Percentiles rank a stretch among this genome's conserved stretches.
Evolutionary conservation across 2,888 invertebrate species (phyloP).

Genomic region (Plusia festucae): DNA sequence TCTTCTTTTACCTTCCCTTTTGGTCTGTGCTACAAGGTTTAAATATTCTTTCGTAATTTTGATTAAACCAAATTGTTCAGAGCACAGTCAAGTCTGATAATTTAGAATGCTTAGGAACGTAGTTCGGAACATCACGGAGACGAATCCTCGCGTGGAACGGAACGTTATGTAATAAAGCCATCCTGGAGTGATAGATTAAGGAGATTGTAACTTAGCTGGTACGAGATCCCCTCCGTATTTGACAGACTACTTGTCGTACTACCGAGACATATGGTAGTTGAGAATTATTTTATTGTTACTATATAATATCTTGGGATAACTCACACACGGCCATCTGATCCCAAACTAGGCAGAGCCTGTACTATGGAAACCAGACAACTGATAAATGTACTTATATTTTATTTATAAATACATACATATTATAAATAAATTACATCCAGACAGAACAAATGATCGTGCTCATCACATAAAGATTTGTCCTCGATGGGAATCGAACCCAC

Average conservation of each 20-base stretch:
- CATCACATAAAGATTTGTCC: too few species aligned
- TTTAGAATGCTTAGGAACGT: slow-evolving; percentile 52
- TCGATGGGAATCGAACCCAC: too few species aligned
- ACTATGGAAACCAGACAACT: too few species aligned
- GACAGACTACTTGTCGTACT: slow-evolving; percentile 48
- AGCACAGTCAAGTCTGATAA: slow-evolving; percentile 42
- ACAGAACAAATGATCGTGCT: too few species aligned
- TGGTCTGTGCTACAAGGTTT: slow-evolving; percentile 9
- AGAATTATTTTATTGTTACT: slow-evolving; percentile 17
- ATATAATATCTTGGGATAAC: too few species aligned
- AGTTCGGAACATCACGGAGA: slow-evolving; percentile 28
- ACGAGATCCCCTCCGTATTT: slow-evolving; percentile 46
- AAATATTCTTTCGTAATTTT: slow-evolving; percentile 27
- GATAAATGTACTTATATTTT: too few species aligned
- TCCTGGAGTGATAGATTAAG: slow-evolving; percentile 50
- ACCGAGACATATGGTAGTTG: slow-evolving; percentile 33
- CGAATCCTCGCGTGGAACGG: slow-evolving; percentile 26
- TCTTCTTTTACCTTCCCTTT: background rate
- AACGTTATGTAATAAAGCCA: slow-evolving; percentile 55
- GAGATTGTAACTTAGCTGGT: slow-evolving; percentile 38
- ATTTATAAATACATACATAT: too few species aligned
- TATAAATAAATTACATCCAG: too few species aligned
- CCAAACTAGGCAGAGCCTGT: too few species aligned
- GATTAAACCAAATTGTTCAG: slow-evolving; percentile 44
- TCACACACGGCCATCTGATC: too few species aligned